Evolutionary conservation across 1,140 invertebrate genomes (phyloP).

Genomic region (Drosophila tani): DNA sequence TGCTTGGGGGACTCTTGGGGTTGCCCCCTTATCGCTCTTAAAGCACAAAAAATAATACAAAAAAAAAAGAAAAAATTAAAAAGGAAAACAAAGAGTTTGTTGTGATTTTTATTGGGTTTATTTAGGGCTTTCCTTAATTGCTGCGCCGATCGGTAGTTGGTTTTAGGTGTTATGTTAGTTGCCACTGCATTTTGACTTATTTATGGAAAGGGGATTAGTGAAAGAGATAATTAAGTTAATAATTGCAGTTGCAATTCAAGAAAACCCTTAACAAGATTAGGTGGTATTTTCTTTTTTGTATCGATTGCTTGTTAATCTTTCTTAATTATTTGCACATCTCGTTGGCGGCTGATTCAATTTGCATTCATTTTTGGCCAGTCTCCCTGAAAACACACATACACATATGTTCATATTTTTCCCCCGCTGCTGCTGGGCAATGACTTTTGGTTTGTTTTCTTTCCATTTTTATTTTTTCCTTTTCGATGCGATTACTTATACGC

Average conservation of each 20-base stretch:
- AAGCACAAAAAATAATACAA: background rate
- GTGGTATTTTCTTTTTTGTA: background rate
- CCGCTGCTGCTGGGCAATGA: constrained; percentile 32
- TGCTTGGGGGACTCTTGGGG: constrained; percentile 21
- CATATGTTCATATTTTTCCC: constrained; percentile 3
- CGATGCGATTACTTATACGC: constrained; percentile 25
- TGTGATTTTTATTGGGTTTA: constrained; percentile 26
- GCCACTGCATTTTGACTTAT: background rate
- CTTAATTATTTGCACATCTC: constrained; percentile 37
- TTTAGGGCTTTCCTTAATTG: constrained; percentile 35
- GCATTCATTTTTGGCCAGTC: constrained; percentile 24
- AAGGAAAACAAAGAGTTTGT: constrained; percentile 18
- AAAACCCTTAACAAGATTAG: background rate
- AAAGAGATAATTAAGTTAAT: background rate
- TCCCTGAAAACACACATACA: constrained; percentile 10
- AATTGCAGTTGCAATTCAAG: background rate
- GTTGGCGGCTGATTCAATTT: constrained; percentile 51
- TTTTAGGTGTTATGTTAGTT: background rate
- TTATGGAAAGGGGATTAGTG: background rate
- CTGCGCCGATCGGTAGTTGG: background rate
- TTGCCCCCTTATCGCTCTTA: constrained; percentile 29
- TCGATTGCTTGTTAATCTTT: constrained; percentile 16
- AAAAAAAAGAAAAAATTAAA: background rate
- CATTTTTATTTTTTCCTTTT: background rate
- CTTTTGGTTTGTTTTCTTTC: constrained; percentile 38